Base-by-base conservation (phyloP, 2,113 vertebrate species). In the Alectura lathami region DNA sequence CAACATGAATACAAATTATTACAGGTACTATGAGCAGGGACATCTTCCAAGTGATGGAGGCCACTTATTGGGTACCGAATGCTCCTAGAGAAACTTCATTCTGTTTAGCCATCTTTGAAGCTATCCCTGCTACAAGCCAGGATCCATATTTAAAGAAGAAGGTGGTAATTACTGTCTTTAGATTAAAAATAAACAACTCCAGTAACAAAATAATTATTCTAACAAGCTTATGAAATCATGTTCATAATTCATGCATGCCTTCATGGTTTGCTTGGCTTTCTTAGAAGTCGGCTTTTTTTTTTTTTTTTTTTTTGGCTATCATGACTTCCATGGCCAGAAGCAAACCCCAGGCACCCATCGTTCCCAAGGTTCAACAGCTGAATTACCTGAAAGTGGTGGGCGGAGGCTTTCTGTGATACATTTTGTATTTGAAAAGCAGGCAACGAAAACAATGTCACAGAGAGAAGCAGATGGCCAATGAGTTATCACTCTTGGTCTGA, bases 391-490 rank as follows among this genome's bases (percentile, higher is more conserved):
- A 4, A 66, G 88, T 13, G 47, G 56, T 70, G 91, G 89, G 36
- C 69, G 81, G 83, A 95, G 94, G 93, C 50, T 48, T 48, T 51
- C 60, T 70, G 70, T 64, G 88, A 83, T 91, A 89, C 70, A 93
- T 86, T 94, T 80, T 10, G 17, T 86, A 83, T 66, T 81, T 0
- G 4, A 67, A 51, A 90, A 86, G 75, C 83, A 88, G 89, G 94
- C 91, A 86, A 95, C 50, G 80, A 96, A 89, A 92, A 93, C 64
- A 88, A 91, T 73, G 89, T 86, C 6, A 27, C 72, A 74, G 80
- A 93, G 66, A 95, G 62, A 85, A 96, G 88, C 98, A 97, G 97
- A 97, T 96, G 97, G 97, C 83, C 97, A 94, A 21, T 79, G 95
- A 94, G 93, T 96, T 83, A 34, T 74, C 84, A 70, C 86, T 95